These are phyloP conservation scores for Toxonevra muliebris DNA, from an alignment of 2,888 invertebrate species.

Conservation along the genomic window DNA sequence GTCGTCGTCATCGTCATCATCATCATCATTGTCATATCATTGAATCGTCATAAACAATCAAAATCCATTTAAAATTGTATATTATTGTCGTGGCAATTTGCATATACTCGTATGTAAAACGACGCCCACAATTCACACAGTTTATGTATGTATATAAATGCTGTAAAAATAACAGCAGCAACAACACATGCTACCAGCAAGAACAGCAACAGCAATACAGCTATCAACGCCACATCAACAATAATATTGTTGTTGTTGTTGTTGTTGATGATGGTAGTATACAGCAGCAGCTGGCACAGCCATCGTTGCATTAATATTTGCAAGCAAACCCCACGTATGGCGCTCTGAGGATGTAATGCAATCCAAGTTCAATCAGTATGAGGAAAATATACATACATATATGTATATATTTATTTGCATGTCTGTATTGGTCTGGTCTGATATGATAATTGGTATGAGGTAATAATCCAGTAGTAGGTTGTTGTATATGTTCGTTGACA, in stretches of 20 bases:
- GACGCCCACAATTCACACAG: constrained; percentile 32
- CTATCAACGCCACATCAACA: constrained; percentile 7
- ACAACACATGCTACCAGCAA: too few species aligned
- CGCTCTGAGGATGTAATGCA: not conserved
- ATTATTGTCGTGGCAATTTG: constrained; percentile 48
- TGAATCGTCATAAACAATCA: constrained; percentile 60
- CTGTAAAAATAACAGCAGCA: not conserved
- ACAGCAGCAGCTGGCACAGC: not conserved
- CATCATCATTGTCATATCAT: constrained; percentile 51
- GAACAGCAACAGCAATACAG: not conserved
- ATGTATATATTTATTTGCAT: constrained; percentile 1
- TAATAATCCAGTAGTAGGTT: constrained; percentile 59
- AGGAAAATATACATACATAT: too few species aligned
- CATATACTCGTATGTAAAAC: constrained; percentile 22
- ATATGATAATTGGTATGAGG: constrained; percentile 58
- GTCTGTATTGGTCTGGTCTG: not conserved
- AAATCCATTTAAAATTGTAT: constrained; percentile 61
- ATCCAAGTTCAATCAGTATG: too few species aligned
- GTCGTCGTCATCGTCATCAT: constrained; percentile 34
- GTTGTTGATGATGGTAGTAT: too few species aligned
- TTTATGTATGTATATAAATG: not conserved
- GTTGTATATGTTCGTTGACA: constrained; percentile 48
- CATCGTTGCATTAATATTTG: too few species aligned
- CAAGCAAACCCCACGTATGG: constrained; percentile 30
- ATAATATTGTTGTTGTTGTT: not conserved